These are phyloP conservation scores for Hiodon tergisus DNA, from an alignment of 2,113 vertebrate genomes.

Conservation along the genomic window DNA sequence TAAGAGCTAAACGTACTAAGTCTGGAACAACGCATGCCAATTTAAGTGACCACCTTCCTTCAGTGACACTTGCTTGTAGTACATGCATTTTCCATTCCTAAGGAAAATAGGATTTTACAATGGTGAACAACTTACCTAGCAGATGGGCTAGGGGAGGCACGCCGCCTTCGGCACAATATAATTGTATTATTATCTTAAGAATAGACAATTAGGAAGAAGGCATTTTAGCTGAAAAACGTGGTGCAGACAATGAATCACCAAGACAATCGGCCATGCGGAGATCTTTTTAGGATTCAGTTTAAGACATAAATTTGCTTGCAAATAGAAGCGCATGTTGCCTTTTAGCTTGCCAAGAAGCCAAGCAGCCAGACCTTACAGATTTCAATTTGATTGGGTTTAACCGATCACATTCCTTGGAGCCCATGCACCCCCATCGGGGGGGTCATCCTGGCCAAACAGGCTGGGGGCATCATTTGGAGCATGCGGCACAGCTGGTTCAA, in stretches of 20 bases:
- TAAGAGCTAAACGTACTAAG: too few species aligned
- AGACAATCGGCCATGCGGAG: background rate
- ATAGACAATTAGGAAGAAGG: background rate
- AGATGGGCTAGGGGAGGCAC: background rate
- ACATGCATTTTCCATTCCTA: background rate
- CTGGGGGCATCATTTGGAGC: too few species aligned
- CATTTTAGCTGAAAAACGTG: background rate
- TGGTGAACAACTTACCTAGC: background rate
- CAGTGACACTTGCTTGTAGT: background rate
- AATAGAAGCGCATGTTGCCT: background rate
- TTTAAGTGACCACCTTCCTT: too few species aligned
- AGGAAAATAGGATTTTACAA: too few species aligned
- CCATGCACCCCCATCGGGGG: background rate
- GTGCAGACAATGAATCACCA: background rate
- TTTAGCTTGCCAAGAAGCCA: background rate
- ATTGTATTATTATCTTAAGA: background rate
- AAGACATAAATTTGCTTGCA: slow-evolving; percentile 10
- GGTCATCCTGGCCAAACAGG: too few species aligned
- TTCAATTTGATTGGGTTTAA: background rate
- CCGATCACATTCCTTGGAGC: background rate
- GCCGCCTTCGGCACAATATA: background rate
- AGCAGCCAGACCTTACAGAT: background rate
- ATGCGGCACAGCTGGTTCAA: background rate
- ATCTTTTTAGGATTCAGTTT: slow-evolving; percentile 14
- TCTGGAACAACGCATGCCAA: too few species aligned